Evolutionary conservation across 1,140 invertebrate genomes (phyloP), one percentile per base, ranked within the genome.

Genomic region (Lineus longissimus): DNA sequence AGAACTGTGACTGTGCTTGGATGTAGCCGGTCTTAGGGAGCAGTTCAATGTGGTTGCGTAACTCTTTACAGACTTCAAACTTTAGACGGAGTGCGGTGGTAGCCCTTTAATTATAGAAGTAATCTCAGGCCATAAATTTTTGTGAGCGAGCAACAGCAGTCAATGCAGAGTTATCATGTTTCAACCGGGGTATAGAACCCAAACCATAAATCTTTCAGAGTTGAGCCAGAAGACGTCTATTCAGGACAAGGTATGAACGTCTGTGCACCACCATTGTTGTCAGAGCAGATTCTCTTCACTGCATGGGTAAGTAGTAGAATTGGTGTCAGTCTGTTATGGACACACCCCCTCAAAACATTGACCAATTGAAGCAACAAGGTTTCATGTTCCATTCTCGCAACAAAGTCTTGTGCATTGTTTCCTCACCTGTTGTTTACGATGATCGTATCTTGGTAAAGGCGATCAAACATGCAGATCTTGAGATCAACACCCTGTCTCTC

Each of bases 361-460:
- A 43, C 40, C 40, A 11, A 43, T 13, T 43, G 40, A 43, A 43
- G 11, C 40, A 43, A 43, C n/a, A n/a, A 43, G 11, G 40, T n/a
- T 43, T 36, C 33, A 7, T 36, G 33, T 15, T 36, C 33, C 15
- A 7, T 4, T 7, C 15, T 4, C 6, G 33, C 33, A 36, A 15
- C 4, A 15, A 36, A 36, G 33, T 36, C n/a, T n/a, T 36, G 33
- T 7, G 33, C 15, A 4, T 15, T 15, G 15, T 15, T 36, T 15
- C 7, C n/a, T 59, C 59, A 80, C 78, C 79, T 78, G 71, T 81
- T 81, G 58, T 79, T 75, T 11, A 81, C 71, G 19, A 81, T 60
- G 45, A 83, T 73, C 9, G 80, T 79, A 59, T 83, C 80, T 65
- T 83, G 81, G 60, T 78, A 83, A 0, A 82, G 73, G n/a, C 81